phyloP scores from a whole-genome alignment of 64 coral and sea anemone species.

The Montipora capricornis region DNA sequence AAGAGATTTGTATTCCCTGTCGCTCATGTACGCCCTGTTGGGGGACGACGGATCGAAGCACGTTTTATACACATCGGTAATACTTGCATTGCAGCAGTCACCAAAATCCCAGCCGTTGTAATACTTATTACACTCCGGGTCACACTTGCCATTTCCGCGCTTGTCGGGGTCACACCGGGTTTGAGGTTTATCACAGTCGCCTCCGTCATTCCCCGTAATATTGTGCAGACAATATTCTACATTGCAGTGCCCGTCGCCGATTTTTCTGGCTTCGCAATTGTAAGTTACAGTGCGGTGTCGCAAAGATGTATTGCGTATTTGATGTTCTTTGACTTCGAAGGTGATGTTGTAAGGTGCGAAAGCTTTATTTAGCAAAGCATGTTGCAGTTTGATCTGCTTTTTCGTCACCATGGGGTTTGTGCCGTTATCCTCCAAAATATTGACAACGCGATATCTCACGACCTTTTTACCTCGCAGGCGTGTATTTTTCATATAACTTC shows the following conservation, averaged over 20 bases:
- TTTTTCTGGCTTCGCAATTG: conserved; percentile 58
- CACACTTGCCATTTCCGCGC: conserved; percentile 86
- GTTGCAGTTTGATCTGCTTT: conserved; percentile 74
- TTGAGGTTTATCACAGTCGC: conserved; percentile 55
- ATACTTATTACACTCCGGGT: conserved; percentile 88
- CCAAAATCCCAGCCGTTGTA: conserved; percentile 81
- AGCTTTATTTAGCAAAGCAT: conserved; percentile 50
- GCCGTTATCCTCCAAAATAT: conserved; percentile 89
- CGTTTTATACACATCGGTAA: conserved; percentile 67
- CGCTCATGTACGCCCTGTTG: conserved; percentile 79
- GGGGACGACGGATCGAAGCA: conserved; percentile 91
- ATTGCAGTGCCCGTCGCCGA: conserved; percentile 75
- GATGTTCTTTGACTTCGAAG: conserved; percentile 55
- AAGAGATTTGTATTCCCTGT: conserved; percentile 79
- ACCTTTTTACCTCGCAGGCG: conserved; percentile 67
- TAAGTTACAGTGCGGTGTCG: conserved; percentile 70
- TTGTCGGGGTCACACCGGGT: conserved; percentile 48
- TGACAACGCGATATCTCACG: conserved; percentile 81
- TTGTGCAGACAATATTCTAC: conserved; percentile 48
- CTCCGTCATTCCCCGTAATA: conserved; percentile 90
- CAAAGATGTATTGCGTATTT: conserved; percentile 82
- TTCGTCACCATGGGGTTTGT: conserved; percentile 75
- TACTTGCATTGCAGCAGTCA: conserved; percentile 81
- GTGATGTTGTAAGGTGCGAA: conserved; percentile 85
- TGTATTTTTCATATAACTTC: conserved; percentile 88